phyloP scores from a whole-genome alignment of 2,113 vertebrate species.

The Pseudopodoces humilis region DNA sequence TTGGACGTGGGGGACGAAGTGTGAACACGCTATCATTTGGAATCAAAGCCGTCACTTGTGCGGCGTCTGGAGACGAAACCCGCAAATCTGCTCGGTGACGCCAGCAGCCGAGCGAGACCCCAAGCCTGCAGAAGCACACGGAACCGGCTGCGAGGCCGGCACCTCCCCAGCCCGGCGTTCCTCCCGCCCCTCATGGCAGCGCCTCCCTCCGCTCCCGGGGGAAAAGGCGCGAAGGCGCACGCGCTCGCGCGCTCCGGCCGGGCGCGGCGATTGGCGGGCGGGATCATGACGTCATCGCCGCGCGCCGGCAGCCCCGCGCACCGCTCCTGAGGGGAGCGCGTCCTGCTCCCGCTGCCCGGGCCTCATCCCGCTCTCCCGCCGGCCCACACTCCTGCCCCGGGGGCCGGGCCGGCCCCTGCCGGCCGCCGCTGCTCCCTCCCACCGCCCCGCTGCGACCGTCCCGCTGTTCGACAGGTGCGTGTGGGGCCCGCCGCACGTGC shows the following conservation, averaged over 20 bases:
- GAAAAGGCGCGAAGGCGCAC: neutral
- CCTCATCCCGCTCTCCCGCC: neutral
- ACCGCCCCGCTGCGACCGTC: neutral
- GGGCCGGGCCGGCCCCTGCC: neutral
- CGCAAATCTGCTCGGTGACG: accelerated
- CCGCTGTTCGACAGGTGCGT: neutral
- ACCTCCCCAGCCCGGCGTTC: accelerated
- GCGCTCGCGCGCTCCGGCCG: neutral
- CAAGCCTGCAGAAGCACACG: accelerated
- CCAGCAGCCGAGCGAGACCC: accelerated
- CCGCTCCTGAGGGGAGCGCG: neutral
- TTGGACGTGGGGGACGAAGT: accelerated
- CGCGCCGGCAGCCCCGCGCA: neutral
- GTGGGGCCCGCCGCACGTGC: neutral
- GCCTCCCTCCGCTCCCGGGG: accelerated
- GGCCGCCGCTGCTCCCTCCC: neutral
- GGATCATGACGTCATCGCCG: accelerated
- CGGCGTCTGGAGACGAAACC: accelerated
- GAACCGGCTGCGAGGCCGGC: no score
- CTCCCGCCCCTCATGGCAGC: no score
- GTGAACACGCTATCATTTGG: accelerated
- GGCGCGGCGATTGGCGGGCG: neutral
- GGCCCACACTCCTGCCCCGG: neutral
- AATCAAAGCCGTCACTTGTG: accelerated
- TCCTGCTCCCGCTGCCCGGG: neutral